These are phyloP conservation scores for Lacerta viridis DNA, from an alignment of 2,797 vertebrate genomes.

Conservation along the genomic window DNA sequence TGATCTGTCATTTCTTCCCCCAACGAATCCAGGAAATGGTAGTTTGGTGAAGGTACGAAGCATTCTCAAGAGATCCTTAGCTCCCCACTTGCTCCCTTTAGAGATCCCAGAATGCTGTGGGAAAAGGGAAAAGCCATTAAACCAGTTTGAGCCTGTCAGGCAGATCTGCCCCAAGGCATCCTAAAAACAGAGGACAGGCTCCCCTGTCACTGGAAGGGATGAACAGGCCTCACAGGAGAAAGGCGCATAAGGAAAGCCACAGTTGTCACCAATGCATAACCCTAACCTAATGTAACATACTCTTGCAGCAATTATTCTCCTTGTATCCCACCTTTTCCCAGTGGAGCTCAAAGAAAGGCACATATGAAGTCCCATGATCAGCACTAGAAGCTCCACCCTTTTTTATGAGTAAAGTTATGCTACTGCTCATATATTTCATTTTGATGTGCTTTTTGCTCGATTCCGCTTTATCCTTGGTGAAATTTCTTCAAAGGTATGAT, in stretches of 20 bases:
- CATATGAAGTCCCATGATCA: not conserved
- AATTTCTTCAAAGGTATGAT: not conserved
- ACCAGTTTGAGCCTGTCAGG: not conserved
- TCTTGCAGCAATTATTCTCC: not conserved
- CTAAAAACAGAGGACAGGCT: not conserved
- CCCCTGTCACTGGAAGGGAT: not conserved
- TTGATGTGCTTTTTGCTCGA: not conserved
- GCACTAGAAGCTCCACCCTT: not conserved
- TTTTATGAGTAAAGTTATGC: not conserved
- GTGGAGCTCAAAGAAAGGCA: not conserved
- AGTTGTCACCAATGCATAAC: not conserved
- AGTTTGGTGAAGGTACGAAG: not conserved
- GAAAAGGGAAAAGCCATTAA: not conserved
- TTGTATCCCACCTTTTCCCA: not conserved
- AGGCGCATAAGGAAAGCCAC: not conserved
- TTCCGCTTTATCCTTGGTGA: too few relatives aligned
- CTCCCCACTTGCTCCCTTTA: too few relatives aligned
- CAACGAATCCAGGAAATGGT: slow-evolving; percentile 5
- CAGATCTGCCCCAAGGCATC: not conserved
- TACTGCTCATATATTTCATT: not conserved
- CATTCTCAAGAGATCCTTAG: not conserved
- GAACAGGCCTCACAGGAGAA: too few relatives aligned
- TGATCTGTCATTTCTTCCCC: not conserved
- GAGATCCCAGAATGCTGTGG: not conserved
- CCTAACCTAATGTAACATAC: not conserved